Evolutionary conservation across 1,140 invertebrate genomes (phyloP), one percentile per base, ranked within the genome.

Genomic region (Rhyzopertha dominica): DNA sequence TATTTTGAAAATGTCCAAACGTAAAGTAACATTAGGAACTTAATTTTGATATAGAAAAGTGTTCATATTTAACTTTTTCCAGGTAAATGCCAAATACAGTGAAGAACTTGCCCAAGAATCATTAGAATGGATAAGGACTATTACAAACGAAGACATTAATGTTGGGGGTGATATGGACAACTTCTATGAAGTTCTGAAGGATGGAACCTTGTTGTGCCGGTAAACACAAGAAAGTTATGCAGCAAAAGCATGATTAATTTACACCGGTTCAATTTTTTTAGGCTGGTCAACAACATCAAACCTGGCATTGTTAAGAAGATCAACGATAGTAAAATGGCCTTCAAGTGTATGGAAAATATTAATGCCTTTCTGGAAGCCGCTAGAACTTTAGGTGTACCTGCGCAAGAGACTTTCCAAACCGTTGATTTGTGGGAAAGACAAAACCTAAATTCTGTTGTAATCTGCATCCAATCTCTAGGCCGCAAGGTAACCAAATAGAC

Each of bases 261-360:
- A 16, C 29, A 31, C 19, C 32, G 22, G 25, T 30, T 4, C 8
- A 26, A 44, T 31, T 39, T 41, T 34, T 38, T 17, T 69, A 89
- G 89, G 62, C 68, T 93, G 56, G 84, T 83, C 4, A 93, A 94
- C 65, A 70, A 74, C 35, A 77, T 94, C 39, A 77, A 90, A 65
- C 76, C 84, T 1, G 84, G 82, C 14, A 77, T 77, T 23, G 79
- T 94, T 16, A 93, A 90, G 72, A 94, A 92, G 72, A 80, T 94
- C 47, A 93, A 94, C 66, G 78, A 81, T 56, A 85, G 79, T 23
- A 77, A 76, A 58, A 88, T 93, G 82, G 91, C 92, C n/a, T 96
- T 96, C 71, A 95, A 95, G 61, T 95, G 91, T 65, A 98, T 98
- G 95, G 95, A 98, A 72, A 98, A 98, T 66, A 98, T 98, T 49